Conservation (phyloP, 2,113 vertebrate species). For the Vulpes lagopus region DNA sequence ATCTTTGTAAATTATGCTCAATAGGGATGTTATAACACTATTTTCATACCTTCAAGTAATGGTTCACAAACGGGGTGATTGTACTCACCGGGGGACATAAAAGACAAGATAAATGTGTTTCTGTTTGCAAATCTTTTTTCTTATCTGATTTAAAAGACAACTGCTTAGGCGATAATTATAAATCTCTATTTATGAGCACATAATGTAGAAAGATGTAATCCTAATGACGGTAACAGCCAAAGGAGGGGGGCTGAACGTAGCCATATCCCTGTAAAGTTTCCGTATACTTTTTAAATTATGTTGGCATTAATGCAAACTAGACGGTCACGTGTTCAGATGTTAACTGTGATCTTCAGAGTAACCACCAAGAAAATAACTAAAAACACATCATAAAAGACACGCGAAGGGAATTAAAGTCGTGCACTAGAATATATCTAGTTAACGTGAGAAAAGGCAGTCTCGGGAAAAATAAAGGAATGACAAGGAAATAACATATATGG, state of each 20-base stretch:
- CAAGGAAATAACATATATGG: background rate
- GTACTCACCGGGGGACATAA: background rate
- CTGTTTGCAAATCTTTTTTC: background rate
- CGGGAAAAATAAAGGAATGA: background rate
- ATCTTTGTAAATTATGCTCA: background rate
- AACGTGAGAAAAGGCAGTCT: background rate
- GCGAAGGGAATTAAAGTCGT: background rate
- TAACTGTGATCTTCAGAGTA: background rate
- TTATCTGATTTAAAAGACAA: background rate
- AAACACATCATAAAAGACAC: background rate
- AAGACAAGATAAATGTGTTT: background rate
- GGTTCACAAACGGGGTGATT: background rate
- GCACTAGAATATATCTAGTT: background rate
- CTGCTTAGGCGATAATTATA: background rate
- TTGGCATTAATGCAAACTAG: background rate
- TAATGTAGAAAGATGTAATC: background rate
- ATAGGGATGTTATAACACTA: background rate
- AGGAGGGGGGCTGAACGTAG: no score
- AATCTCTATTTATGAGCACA: background rate
- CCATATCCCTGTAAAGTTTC: accelerated
- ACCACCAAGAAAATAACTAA: no score
- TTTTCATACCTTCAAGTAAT: background rate
- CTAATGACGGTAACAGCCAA: background rate
- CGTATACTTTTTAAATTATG: background rate
- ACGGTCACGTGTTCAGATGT: accelerated